phyloP scores from a whole-genome alignment of 2,888 invertebrate genomes.

The Mermis nigrescens region DNA sequence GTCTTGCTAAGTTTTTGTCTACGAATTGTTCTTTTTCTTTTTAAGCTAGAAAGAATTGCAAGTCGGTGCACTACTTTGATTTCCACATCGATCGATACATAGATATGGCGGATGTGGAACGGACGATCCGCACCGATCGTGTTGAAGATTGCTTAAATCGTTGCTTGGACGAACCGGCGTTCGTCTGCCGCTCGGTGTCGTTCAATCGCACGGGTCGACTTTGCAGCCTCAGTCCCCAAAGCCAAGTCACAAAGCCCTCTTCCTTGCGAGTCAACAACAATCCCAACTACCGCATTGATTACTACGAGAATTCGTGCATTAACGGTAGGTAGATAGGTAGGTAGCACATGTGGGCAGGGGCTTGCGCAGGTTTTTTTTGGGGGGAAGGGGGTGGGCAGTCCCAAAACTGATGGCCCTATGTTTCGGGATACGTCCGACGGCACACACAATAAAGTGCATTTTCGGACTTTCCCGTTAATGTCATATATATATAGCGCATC shows the following conservation, averaged over 20 bases:
- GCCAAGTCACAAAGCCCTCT: conserved; percentile 28
- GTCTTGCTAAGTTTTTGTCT: too few species aligned
- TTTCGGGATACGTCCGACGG: too few species aligned
- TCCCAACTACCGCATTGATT: conserved; percentile 31
- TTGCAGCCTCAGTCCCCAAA: conserved; percentile 23
- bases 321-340: conserved; percentile 30
- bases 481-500: too few species aligned
- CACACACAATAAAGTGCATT: too few species aligned
- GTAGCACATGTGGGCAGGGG: too few species aligned
- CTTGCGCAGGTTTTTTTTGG: neutral
- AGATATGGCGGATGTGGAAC: conserved; percentile 21
- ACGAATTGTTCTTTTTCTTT: too few species aligned
- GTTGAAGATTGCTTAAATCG: conserved; percentile 27
- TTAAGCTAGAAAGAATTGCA: conserved; percentile 25
- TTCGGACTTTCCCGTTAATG: too few species aligned
- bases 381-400: too few species aligned
- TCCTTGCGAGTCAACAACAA: conserved; percentile 29
- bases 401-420: too few species aligned
- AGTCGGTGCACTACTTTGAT: conserved; percentile 29
- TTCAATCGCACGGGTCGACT: conserved; percentile 30
- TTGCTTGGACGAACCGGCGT: conserved; percentile 13
- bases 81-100: conserved; percentile 30
- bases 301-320: conserved; percentile 31
- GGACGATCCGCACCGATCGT: conserved; percentile 8
- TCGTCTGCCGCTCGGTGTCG: conserved; percentile 27